Percentiles rank a stretch among this genome's conserved stretches.
phyloP scores from a whole-genome alignment of 2,888 invertebrate species.

The Lasioglossum pauxillum region DNA sequence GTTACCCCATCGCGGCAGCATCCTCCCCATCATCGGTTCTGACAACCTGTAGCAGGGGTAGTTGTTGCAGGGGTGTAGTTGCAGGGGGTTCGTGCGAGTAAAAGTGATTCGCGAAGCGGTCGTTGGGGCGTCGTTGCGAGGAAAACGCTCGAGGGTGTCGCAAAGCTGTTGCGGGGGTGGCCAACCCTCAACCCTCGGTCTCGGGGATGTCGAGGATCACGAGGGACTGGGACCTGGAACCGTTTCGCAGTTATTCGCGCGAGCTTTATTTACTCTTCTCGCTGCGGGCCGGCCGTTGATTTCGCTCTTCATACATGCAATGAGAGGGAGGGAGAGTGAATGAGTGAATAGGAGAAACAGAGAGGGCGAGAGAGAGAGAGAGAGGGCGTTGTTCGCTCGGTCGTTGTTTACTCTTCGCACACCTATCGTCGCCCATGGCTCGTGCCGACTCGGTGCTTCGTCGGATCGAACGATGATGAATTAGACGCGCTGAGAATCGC shows the following conservation, averaged over 20 bases:
- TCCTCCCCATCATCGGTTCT: background rate
- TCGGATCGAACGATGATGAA: constrained; percentile 17
- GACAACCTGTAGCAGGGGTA: background rate
- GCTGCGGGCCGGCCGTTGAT: constrained; percentile 34
- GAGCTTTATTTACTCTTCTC: constrained; percentile 49
- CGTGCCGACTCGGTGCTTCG: background rate
- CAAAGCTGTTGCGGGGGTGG: constrained; percentile 31
- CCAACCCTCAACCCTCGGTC: background rate
- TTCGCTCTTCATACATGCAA: constrained; percentile 30
- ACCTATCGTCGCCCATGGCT: background rate
- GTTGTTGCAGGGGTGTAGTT: background rate
- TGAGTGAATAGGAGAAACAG: background rate
- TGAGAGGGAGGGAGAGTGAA: background rate
- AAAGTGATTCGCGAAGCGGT: constrained; percentile 41
- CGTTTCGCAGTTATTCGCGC: constrained; percentile 22
- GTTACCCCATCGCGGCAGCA: background rate
- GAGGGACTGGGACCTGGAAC: background rate
- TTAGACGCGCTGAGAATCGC: constrained; percentile 2
- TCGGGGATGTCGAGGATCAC: background rate
- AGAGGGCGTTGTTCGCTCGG: constrained; percentile 19
- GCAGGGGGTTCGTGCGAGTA: background rate
- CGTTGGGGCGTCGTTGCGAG: constrained; percentile 25
- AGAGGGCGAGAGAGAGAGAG: background rate
- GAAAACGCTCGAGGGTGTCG: constrained; percentile 48
- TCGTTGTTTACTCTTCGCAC: constrained; percentile 30